phyloP scores from a whole-genome alignment of 2,888 invertebrate genomes.

The Drosophila hawaiiensis region DNA sequence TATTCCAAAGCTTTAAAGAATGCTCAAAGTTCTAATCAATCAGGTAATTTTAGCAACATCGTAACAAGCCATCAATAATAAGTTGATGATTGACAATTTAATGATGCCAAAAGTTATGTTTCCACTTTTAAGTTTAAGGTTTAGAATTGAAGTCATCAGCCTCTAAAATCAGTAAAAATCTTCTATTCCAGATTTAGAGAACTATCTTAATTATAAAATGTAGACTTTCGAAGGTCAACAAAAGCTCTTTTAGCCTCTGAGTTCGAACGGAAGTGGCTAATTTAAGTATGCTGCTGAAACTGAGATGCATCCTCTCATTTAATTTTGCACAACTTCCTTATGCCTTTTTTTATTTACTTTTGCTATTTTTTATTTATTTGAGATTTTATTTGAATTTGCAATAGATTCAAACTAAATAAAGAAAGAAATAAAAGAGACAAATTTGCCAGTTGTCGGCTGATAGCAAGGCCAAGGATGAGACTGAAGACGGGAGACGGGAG shows the following conservation, averaged over 20 bases:
- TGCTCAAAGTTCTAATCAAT: neutral
- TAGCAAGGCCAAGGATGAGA: conserved; percentile 1
- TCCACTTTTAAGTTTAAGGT: neutral
- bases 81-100: neutral
- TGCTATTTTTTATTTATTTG: neutral
- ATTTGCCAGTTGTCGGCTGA: conserved; percentile 74
- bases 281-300: neutral
- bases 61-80: neutral
- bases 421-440: conserved; percentile 45
- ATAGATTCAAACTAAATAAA: conserved; percentile 38
- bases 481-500: neutral
- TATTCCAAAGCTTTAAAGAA: neutral
- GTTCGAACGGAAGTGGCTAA: neutral
- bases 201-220: neutral
- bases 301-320: neutral
- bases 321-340: neutral
- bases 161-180: neutral
- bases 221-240: rapidly evolving
- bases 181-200: neutral
- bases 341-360: neutral
- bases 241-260: neutral
- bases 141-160: neutral
- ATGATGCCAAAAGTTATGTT: neutral
- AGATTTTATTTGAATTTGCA: neutral
- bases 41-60: neutral